Evolutionary conservation across 2,888 invertebrate genomes (phyloP).

Genomic region (Polydrusus tereticollis): DNA sequence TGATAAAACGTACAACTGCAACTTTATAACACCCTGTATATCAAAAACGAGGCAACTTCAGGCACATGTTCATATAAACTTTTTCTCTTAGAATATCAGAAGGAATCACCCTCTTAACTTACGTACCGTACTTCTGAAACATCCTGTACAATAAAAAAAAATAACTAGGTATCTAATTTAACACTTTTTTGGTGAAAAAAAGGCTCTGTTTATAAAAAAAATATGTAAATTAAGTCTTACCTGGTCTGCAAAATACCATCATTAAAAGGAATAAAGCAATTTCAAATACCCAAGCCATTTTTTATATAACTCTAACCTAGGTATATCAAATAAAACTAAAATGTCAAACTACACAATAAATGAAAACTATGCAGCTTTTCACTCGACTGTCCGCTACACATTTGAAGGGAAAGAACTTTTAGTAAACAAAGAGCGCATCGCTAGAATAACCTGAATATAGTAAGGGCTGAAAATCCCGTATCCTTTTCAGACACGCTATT

Average conservation of each 20-base stretch:
- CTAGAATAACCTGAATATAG: constrained; percentile 24
- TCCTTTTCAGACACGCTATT: not conserved
- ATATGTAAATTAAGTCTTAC: no score
- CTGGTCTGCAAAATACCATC: constrained; percentile 30
- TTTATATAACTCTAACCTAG: constrained; percentile 4
- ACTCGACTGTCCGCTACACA: constrained; percentile 15
- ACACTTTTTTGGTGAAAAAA: no score
- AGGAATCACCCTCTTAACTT: no score
- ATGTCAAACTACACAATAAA: not conserved
- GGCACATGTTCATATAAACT: no score
- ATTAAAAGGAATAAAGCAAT: constrained; percentile 25
- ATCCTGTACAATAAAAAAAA: no score
- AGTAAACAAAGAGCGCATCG: constrained; percentile 48
- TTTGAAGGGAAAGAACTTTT: constrained; percentile 48
- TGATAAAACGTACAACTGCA: no score
- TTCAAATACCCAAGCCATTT: constrained; percentile 39
- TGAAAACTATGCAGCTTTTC: constrained; percentile 28
- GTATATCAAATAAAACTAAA: constrained; percentile 8
- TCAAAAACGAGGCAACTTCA: no score
- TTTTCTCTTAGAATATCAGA: no score
- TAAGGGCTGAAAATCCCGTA: constrained; percentile 1
- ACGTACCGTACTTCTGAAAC: no score
- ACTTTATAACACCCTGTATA: no score
- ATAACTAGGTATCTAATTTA: no score
- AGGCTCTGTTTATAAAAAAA: not conserved